Evolutionary conservation across 2,888 invertebrate genomes (phyloP), one percentile per base, ranked within the genome.

Genomic region (Eupithecia vulgata): DNA sequence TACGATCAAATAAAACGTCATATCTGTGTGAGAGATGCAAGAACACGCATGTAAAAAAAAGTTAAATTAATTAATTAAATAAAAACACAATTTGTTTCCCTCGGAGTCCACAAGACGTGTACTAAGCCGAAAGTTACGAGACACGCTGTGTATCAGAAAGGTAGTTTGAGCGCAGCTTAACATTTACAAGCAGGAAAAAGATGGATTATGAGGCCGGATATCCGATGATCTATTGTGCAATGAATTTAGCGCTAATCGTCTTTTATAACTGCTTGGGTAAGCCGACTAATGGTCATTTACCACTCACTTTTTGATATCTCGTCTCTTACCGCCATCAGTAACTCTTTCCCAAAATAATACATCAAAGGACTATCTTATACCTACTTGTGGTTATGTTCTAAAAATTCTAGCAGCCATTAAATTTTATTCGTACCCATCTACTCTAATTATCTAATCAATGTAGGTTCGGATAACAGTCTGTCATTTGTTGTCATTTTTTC

Each of bases 151-250:
- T n/a, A n/a, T n/a, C n/a, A n/a, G n/a, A n/a, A n/a, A n/a, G n/a
- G n/a, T n/a, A 21, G 17, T 61, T 61, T 15, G 8, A 15, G 17
- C 8, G 30, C 13, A 7, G 34, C 17, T 21, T 21, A 37, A 10
- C 35, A n/a, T 62, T 35, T n/a, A 62, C 12, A 37, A 8, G 5
- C n/a, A 37, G 35, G 35, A 35, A 64, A 37, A 35, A n/a, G 8
- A 37, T 37, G 62, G 62, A 37, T 64, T 64, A 64, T 37, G 62
- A n/a, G 37, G 12, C 62, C 62, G 62, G 72, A 71, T 68, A 68
- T 70, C 52, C 66, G 67, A 61, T 61, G 8, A 34, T 34, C 61
- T 61, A 61, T 61, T 61, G 61, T 17, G 34, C 7, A 61, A 34
- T 34, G 5, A 64, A 35, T 64, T 35, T 37, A 37, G 37, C 62